A percentile compares a stretch with the other conserved stretches of the same genome.
Conservation (phyloP, 1,140 invertebrate species). For the Akabosia matsudoensis region DNA sequence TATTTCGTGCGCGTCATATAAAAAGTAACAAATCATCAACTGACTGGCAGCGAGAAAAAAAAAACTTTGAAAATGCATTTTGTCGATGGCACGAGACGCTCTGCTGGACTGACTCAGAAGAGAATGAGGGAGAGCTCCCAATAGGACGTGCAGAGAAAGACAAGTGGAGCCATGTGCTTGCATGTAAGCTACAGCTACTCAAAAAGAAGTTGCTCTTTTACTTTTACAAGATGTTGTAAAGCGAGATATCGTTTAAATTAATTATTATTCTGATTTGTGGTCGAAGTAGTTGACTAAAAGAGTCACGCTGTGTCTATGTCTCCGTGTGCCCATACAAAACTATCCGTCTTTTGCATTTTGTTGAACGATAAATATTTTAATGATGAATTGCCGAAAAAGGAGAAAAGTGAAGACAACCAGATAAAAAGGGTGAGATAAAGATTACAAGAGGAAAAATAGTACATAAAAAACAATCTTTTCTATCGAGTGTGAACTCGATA, state of each 20-base stretch:
- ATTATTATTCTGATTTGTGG: too few relatives aligned
- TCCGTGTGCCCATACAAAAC: neutral
- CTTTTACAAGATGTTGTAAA: too few relatives aligned
- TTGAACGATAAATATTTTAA: neutral
- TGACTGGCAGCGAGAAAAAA: neutral
- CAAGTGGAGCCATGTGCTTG: neutral
- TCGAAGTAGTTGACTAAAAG: too few relatives aligned
- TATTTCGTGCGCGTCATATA: neutral
- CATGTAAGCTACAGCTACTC: too few relatives aligned
- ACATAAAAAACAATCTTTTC: too few relatives aligned
- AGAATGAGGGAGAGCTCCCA: too few relatives aligned
- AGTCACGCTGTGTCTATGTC: neutral
- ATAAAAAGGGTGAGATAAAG: neutral
- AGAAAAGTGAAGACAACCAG: constrained; percentile 15
- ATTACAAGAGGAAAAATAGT: neutral
- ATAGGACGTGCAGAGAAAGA: neutral
- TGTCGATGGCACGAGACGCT: neutral
- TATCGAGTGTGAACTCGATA: too few relatives aligned
- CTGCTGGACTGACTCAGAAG: neutral
- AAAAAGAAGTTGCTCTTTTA: neutral
- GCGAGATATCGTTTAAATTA: too few relatives aligned
- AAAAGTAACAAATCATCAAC: neutral
- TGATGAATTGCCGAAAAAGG: constrained; percentile 4
- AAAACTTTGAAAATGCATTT: neutral
- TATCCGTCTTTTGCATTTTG: neutral